These are phyloP conservation scores for Lepidochitona cinerea DNA, from an alignment of 2,888 invertebrate genomes.

Conservation along the genomic window DNA sequence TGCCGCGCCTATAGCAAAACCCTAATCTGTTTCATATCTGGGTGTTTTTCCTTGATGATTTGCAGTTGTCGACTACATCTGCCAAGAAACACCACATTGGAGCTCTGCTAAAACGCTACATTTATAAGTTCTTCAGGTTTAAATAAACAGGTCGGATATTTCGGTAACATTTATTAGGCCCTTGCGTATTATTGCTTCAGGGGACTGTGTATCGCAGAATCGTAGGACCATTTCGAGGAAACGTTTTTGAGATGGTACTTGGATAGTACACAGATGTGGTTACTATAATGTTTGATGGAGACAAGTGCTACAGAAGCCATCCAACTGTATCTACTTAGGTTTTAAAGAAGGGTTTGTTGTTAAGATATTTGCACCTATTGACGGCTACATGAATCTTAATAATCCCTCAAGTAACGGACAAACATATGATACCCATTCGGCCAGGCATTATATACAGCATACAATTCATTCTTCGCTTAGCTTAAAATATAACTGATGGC, in stretches of 20 bases:
- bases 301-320: no score
- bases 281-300: no score
- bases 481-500: conserved; percentile 5
- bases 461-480: background rate
- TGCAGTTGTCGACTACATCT: background rate
- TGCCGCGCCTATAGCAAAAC: background rate
- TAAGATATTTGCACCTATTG: conserved; percentile 2
- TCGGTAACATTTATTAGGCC: background rate
- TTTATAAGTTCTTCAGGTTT: background rate
- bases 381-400: background rate
- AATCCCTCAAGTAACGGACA: no score
- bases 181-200: no score
- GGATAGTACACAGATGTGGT: no score
- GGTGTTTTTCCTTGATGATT: background rate
- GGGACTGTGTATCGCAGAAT: no score
- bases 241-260: no score
- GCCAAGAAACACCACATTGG: background rate
- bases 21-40: background rate
- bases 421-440: no score
- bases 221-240: no score
- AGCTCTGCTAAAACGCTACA: conserved; percentile 5
- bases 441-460: background rate
- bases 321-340: background rate
- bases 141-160: background rate
- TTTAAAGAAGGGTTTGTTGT: background rate